Evolutionary conservation across 2,888 invertebrate species (phyloP).

Genomic region (Nymphalis polychloros): DNA sequence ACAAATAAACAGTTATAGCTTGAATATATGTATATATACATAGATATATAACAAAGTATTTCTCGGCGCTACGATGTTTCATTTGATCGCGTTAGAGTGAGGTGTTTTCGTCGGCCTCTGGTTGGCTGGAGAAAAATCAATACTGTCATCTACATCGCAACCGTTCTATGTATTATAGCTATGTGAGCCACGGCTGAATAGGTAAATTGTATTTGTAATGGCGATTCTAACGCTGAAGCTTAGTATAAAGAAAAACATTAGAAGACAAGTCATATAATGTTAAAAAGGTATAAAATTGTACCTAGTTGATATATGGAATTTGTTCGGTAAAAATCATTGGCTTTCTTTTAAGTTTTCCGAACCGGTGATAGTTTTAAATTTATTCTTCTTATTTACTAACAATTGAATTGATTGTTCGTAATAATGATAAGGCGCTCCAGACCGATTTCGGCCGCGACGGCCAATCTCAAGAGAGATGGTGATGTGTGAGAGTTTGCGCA

Average conservation of each 20-base stretch:
- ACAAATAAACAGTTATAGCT: background rate
- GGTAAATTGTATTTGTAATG: background rate
- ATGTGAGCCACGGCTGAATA: constrained; percentile 1
- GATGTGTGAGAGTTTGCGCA: no score
- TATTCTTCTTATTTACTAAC: no score
- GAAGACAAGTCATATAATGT: no score
- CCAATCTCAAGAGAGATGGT: no score
- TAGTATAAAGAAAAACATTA: background rate
- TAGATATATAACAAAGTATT: background rate
- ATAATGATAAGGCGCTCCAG: no score
- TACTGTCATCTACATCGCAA: constrained; percentile 40
- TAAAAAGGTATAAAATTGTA: no score
- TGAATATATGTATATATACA: background rate
- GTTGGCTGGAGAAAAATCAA: constrained; percentile 46
- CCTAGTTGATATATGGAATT: no score
- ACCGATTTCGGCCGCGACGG: no score
- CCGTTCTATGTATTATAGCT: constrained; percentile 3
- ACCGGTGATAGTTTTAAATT: no score
- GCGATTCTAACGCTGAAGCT: constrained; percentile 18
- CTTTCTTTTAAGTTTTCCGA: no score
- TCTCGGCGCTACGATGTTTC: constrained; percentile 22
- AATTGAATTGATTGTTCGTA: no score
- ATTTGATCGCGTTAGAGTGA: constrained; percentile 35
- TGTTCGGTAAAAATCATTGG: no score
- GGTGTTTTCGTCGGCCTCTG: constrained; percentile 39